Evolutionary conservation across 2,797 vertebrate genomes (phyloP).

Genomic region (Schizopygopsis pylzovi): DNA sequence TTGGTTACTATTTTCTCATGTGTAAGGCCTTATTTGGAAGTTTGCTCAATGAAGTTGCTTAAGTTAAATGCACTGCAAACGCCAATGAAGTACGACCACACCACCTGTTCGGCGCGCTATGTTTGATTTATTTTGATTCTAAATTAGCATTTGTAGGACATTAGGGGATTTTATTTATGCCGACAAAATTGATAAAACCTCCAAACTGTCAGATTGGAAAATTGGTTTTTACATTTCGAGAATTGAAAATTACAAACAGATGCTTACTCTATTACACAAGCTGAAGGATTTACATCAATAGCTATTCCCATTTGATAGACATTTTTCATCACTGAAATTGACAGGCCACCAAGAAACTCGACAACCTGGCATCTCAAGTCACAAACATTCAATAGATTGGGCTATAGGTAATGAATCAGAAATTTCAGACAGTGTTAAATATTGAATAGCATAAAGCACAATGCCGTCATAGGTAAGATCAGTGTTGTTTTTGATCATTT

Average conservation of each 20-base stretch:
- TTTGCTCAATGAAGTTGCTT: conserved; percentile 1
- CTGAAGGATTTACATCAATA: conserved; percentile 59
- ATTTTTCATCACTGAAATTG: conserved; percentile 55
- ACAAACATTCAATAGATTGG: conserved; percentile 37
- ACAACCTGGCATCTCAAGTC: conserved; percentile 40
- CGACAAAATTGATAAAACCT: conserved; percentile 56
- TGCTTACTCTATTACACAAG: conserved; percentile 47
- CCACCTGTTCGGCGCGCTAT: conserved; percentile 9
- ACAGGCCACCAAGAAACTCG: conserved; percentile 47
- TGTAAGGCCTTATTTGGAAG: not conserved
- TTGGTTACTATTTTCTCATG: not conserved
- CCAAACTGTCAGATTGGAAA: conserved; percentile 46
- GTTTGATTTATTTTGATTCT: conserved; percentile 33
- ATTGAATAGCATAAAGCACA: not conserved
- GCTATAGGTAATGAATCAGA: conserved; percentile 34
- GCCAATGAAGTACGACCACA: not conserved
- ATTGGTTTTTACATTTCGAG: conserved; percentile 53
- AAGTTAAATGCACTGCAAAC: not conserved
- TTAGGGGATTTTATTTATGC: conserved; percentile 27
- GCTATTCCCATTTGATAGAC: conserved; percentile 54
- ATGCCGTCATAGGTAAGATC: not conserved
- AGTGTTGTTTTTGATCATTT: not conserved
- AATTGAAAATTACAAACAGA: conserved; percentile 55
- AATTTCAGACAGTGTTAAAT: conserved; percentile 7
- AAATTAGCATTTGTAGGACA: conserved; percentile 24